These are phyloP conservation scores for Ciconia boyciana DNA, from an alignment of 2,113 vertebrate genomes.

Conservation along the genomic window DNA sequence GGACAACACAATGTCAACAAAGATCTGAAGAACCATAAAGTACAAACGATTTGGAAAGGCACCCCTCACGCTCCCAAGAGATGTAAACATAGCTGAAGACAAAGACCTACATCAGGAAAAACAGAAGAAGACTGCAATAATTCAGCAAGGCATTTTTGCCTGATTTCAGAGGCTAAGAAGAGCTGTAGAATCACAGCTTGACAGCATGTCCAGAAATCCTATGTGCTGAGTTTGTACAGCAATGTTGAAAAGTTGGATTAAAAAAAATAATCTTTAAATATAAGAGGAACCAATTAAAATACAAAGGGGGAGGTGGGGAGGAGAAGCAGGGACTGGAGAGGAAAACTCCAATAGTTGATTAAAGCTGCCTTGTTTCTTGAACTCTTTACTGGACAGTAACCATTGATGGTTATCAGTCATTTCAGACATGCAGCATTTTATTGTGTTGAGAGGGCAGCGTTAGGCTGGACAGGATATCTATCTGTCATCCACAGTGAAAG, in stretches of 20 bases:
- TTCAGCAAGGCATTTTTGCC: background rate
- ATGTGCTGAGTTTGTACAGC: background rate
- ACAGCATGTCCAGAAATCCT: background rate
- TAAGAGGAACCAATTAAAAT: background rate
- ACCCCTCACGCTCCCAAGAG: background rate
- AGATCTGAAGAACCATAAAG: constrained; percentile 26
- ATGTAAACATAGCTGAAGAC: background rate
- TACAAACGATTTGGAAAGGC: background rate
- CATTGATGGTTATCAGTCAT: constrained; percentile 4
- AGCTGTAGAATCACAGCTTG: background rate
- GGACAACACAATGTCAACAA: constrained; percentile 35
- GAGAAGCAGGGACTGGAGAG: background rate
- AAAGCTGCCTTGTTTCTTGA: background rate
- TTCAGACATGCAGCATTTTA: constrained; percentile 41
- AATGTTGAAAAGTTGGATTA: background rate
- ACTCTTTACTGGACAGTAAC: background rate
- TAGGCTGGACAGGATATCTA: constrained; percentile 35
- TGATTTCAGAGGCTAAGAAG: background rate
- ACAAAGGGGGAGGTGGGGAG: background rate
- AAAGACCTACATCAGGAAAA: background rate
- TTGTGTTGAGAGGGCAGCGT: constrained; percentile 13
- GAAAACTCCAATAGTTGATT: background rate
- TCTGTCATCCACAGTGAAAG: constrained; percentile 21
- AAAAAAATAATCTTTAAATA: background rate
- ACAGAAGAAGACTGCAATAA: background rate